Conservation (phyloP, 2,797 vertebrate species). For the Sandelia bainsii region DNA sequence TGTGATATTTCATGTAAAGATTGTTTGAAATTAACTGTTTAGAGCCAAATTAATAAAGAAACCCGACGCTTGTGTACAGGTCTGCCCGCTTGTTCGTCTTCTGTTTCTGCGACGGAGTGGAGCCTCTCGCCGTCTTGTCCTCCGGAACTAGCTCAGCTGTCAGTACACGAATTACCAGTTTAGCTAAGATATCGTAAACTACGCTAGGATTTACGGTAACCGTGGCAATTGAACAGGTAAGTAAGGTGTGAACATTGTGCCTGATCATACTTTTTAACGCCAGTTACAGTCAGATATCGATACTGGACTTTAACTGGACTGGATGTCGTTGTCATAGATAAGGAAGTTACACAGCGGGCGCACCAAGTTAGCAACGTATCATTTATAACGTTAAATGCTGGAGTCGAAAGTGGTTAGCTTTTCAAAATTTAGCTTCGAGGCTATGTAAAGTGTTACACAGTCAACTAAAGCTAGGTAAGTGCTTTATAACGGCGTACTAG, state of each 20-base stretch:
- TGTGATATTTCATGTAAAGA: neutral
- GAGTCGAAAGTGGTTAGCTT: constrained; percentile 16
- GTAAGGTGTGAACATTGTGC: accelerated
- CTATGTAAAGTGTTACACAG: accelerated
- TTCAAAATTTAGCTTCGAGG: neutral
- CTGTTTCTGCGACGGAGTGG: constrained; percentile 36
- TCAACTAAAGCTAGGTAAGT: accelerated
- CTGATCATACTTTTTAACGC: accelerated
- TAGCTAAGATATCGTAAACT: accelerated
- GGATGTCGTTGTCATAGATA: neutral
- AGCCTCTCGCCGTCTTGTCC: accelerated
- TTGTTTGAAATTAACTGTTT: too few species aligned
- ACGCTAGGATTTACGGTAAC: neutral
- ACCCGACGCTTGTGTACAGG: neutral
- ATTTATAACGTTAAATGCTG: neutral
- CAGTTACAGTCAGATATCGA: accelerated
- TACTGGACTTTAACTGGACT: neutral
- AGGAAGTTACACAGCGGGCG: neutral
- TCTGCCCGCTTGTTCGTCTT: neutral
- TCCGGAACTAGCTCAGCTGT: neutral
- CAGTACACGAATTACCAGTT: neutral
- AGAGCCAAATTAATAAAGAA: neutral
- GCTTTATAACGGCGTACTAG: accelerated
- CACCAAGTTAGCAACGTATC: neutral
- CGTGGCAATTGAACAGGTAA: constrained; percentile 22